Percentiles rank a stretch among this genome's conserved stretches.
These are phyloP conservation scores for Sylvia atricapilla DNA, from an alignment of 2,113 vertebrate species.

Conservation along the genomic window DNA sequence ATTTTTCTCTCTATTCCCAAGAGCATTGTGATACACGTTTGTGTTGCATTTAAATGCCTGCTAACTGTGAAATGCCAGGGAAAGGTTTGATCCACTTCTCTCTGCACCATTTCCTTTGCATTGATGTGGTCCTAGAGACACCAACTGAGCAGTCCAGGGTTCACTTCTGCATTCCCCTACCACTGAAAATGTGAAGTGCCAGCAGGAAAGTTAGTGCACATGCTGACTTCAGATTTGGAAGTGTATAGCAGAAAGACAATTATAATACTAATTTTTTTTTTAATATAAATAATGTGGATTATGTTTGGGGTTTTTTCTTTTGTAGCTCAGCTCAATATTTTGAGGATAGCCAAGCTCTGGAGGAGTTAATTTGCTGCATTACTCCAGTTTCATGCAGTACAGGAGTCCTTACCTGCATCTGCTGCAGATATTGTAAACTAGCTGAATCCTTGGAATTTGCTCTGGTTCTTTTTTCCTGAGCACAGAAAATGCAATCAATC, in stretches of 20 bases:
- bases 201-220: neutral
- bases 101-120: neutral
- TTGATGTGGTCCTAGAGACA: neutral
- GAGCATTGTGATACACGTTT: rapidly evolving
- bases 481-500: neutral
- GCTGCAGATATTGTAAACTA: neutral
- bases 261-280: neutral
- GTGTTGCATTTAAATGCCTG: neutral
- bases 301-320: neutral
- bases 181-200: neutral
- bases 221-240: neutral
- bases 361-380: neutral
- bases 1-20: neutral
- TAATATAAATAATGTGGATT: neutral
- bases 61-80: neutral
- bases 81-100: neutral
- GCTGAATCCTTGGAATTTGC: neutral
- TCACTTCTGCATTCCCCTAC: neutral
- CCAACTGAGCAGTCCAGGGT: neutral
- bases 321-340: neutral
- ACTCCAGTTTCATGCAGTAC: neutral
- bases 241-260: neutral
- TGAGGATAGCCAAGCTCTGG: neutral
- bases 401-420: neutral
- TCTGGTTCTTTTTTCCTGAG: neutral